Evolutionary conservation across 2,113 vertebrate genomes (phyloP).

Genomic region (Hemibagrus wyckioides): DNA sequence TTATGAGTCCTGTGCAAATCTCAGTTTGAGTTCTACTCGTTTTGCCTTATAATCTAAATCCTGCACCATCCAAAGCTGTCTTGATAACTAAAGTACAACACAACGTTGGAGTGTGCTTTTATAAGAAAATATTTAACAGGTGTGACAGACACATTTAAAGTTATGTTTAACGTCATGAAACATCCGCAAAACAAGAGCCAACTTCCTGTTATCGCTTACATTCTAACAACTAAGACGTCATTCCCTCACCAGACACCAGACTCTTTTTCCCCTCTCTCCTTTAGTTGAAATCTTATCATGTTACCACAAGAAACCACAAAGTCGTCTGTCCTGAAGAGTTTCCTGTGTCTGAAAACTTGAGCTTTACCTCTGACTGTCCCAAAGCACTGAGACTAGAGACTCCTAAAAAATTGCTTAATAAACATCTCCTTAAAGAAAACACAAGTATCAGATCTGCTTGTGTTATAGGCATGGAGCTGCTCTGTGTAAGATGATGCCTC

Average conservation of each 20-base stretch:
- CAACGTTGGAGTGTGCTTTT: neutral
- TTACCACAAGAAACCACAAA: neutral
- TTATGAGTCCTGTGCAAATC: too few relatives aligned
- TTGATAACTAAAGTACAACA: neutral
- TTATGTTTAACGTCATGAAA: neutral
- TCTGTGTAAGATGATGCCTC: constrained; percentile 1
- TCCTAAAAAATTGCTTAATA: neutral
- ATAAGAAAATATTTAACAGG: neutral
- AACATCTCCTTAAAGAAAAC: neutral
- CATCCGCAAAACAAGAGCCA: neutral
- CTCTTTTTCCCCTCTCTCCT: neutral
- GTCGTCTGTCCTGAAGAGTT: neutral
- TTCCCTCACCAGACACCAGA: neutral
- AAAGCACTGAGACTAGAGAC: constrained; percentile 5
- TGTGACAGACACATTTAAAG: neutral
- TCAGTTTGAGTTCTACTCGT: too few relatives aligned
- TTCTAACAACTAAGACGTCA: neutral
- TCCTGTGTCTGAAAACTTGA: neutral
- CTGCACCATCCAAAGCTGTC: neutral
- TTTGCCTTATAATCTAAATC: neutral
- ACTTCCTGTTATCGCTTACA: neutral
- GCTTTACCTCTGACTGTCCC: neutral
- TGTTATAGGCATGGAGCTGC: neutral
- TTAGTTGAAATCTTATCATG: neutral
- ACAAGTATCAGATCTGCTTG: neutral